These are phyloP conservation scores for Chaetophractus vellerosus DNA, from an alignment of 2,797 vertebrate genomes.

Conservation along the genomic window DNA sequence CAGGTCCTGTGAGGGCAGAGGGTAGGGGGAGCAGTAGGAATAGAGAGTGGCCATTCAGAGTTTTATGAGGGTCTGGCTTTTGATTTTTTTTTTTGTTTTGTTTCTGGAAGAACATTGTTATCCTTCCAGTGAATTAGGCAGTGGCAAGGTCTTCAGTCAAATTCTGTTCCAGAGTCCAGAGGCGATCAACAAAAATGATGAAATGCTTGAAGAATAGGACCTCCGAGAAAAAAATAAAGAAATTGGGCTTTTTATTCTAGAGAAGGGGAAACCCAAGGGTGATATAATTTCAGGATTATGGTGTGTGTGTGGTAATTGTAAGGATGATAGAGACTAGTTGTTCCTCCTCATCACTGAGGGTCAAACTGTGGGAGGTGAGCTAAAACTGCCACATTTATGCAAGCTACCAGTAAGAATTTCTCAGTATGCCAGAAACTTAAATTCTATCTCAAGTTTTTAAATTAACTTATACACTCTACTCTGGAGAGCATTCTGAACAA, in stretches of 20 bases:
- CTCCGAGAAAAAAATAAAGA: conserved; percentile 58
- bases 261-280: conserved; percentile 44
- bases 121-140: neutral
- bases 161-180: conserved; percentile 43
- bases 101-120: conserved; percentile 20
- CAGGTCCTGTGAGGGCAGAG: neutral
- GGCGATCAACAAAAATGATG: conserved; percentile 59
- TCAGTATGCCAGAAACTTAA: neutral
- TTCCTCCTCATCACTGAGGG: conserved; percentile 25
- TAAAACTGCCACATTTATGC: neutral
- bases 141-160: neutral
- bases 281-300: conserved; percentile 43
- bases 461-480: neutral
- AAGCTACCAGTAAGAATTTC: conserved; percentile 29
- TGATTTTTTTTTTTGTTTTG: neutral
- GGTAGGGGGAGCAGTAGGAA: neutral
- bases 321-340: conserved; percentile 62
- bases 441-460: conserved; percentile 30
- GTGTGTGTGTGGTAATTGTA: conserved; percentile 52
- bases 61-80: neutral
- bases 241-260: conserved; percentile 44
- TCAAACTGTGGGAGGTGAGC: conserved; percentile 38
- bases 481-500: neutral
- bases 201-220: conserved; percentile 67
- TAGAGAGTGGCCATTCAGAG: neutral